Percentiles rank a stretch among this genome's conserved stretches.
Conservation (phyloP, 2,797 vertebrate genomes). For the Oreochromis mossambicus region DNA sequence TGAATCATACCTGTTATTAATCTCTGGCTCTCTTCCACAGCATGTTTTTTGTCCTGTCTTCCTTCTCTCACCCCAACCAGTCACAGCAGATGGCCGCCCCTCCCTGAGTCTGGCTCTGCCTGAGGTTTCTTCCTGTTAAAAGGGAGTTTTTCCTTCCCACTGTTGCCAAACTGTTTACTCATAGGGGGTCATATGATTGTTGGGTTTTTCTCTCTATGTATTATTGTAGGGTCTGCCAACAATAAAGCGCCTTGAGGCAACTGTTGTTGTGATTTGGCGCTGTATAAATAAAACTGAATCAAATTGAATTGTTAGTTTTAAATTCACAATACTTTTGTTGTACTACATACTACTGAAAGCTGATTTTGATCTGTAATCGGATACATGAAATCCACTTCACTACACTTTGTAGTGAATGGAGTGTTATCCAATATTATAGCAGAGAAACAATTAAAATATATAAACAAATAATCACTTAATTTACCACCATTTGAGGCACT, state of each 20-base stretch:
- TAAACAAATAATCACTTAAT: background rate
- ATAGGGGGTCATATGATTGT: background rate
- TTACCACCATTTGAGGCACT: background rate
- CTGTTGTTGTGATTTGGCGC: background rate
- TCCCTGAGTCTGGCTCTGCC: rapidly evolving
- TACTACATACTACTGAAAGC: background rate
- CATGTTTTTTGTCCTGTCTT: background rate
- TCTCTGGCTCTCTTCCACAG: rapidly evolving
- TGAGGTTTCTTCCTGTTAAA: background rate
- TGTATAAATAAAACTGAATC: background rate
- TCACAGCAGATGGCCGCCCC: rapidly evolving
- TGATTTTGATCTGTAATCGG: background rate
- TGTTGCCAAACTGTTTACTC: rapidly evolving
- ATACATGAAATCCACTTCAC: background rate
- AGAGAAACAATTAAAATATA: background rate
- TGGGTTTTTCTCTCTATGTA: rapidly evolving
- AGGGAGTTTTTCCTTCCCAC: background rate
- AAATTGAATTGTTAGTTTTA: background rate
- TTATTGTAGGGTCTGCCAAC: background rate
- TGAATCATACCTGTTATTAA: background rate
- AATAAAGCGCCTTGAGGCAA: background rate
- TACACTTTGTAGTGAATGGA: background rate
- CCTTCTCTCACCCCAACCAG: background rate
- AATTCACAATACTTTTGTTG: background rate
- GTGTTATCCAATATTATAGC: background rate